phyloP scores from a whole-genome alignment of 2,113 vertebrate genomes.

The Corythaixoides concolor region DNA sequence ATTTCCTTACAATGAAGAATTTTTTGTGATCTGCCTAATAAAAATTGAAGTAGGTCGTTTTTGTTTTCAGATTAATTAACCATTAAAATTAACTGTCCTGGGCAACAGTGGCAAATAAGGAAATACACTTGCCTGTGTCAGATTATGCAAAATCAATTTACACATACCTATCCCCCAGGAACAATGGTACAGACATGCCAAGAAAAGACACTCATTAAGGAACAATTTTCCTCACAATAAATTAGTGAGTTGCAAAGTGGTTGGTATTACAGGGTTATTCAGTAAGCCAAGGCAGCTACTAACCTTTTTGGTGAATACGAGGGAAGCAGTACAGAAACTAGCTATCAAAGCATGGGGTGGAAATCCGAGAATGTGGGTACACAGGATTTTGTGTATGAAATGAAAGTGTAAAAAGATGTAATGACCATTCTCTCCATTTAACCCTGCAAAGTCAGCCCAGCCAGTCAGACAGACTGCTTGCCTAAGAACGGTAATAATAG shows the following conservation, averaged over 20 bases:
- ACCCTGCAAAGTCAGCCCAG: slow-evolving; percentile 40
- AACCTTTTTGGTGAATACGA: background rate
- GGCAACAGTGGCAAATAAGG: background rate
- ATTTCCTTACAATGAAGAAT: background rate
- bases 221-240: background rate
- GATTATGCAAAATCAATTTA: background rate
- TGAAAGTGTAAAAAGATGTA: slow-evolving; percentile 41
- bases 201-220: slow-evolving; percentile 17
- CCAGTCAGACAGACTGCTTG: slow-evolving; percentile 22
- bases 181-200: background rate
- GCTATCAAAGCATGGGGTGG: background rate
- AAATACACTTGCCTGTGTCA: background rate
- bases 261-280: background rate
- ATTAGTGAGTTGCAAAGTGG: background rate
- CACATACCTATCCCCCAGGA: background rate
- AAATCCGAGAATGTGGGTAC: slow-evolving; percentile 7
- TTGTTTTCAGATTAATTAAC: background rate
- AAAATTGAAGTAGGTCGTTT: background rate
- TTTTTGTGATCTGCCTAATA: background rate
- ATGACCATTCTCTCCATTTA: background rate
- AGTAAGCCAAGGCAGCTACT: background rate
- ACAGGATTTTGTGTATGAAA: slow-evolving; percentile 50
- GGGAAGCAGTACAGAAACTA: background rate
- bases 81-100: background rate
- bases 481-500: slow-evolving; percentile 56